Conservation (phyloP, 2,797 vertebrate species). For the Anomalospiza imberbis region DNA sequence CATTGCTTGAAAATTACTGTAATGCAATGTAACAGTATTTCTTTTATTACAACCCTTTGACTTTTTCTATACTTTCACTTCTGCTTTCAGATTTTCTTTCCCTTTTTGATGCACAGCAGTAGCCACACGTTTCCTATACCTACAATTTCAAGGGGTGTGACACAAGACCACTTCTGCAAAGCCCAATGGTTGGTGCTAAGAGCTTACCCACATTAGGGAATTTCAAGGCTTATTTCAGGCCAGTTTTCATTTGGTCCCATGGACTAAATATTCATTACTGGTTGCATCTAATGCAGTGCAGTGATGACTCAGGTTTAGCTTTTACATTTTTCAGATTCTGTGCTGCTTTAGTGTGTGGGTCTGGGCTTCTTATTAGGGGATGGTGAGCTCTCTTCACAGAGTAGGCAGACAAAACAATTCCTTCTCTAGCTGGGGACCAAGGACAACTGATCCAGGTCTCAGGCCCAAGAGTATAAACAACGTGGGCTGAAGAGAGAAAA, state of each 20-base stretch:
- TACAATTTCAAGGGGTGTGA: not conserved
- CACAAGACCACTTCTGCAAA: accelerated
- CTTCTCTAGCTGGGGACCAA: not conserved
- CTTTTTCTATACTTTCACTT: not conserved
- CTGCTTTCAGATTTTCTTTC: not conserved
- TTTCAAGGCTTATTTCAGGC: not conserved
- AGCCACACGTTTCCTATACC: not conserved
- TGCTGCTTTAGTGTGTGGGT: not conserved
- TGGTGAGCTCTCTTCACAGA: not conserved
- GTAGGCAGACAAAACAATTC: not conserved
- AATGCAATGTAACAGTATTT: not conserved
- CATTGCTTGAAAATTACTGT: not conserved
- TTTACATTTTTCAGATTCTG: not conserved
- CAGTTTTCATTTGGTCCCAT: not conserved
- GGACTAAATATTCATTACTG: not conserved
- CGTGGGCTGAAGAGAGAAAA: not conserved
- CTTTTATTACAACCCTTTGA: not conserved
- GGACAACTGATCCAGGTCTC: not conserved
- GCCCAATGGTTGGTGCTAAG: not conserved
- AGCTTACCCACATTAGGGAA: not conserved
- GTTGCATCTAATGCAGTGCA: not conserved
- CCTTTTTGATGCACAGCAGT: not conserved
- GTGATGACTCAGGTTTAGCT: not conserved
- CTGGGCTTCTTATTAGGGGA: not conserved
- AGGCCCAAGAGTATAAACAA: not conserved